Percentiles rank a stretch among this genome's conserved stretches.
phyloP scores from a whole-genome alignment of 2,888 invertebrate genomes.

The Zeuzera pyrina region DNA sequence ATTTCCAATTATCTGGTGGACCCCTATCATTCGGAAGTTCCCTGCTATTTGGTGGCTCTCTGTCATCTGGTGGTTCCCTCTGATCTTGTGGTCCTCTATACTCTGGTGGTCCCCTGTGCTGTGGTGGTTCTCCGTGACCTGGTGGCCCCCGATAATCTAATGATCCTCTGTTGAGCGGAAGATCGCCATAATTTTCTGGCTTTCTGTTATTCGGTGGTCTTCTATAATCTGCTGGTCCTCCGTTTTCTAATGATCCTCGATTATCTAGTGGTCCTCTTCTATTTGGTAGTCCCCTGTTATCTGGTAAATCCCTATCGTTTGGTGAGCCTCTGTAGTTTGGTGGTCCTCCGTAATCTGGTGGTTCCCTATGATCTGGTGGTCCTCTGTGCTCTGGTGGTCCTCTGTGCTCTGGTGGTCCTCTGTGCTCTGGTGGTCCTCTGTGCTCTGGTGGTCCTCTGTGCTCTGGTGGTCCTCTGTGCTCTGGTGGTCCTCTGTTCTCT shows the following conservation, averaged over 20 bases:
- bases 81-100: background rate
- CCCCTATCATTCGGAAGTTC: conserved; percentile 1
- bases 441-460: conserved; percentile 5
- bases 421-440: conserved; percentile 1
- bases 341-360: conserved; percentile 12
- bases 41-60: conserved; percentile 2
- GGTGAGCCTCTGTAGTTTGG: conserved; percentile 7
- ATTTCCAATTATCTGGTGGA: conserved; percentile 1
- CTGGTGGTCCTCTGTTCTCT: conserved; percentile 11
- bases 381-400: conserved; percentile 9
- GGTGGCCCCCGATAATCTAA: conserved; percentile 7
- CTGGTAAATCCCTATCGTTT: conserved; percentile 1
- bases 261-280: conserved; percentile 4
- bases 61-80: conserved; percentile 8
- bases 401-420: conserved; percentile 7
- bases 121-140: conserved; percentile 3
- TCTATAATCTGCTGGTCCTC: conserved; percentile 3
- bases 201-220: conserved; percentile 1
- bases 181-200: too few relatives aligned
- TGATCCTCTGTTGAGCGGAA: background rate
- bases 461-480: conserved; percentile 9
- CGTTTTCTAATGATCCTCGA: conserved; percentile 1
- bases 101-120: conserved; percentile 2
- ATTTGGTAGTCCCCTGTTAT: conserved; percentile 1
- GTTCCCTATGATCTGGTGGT: conserved; percentile 12